These are phyloP conservation scores for Equus przewalskii DNA, from an alignment of 2,113 vertebrate genomes.

Conservation along the genomic window DNA sequence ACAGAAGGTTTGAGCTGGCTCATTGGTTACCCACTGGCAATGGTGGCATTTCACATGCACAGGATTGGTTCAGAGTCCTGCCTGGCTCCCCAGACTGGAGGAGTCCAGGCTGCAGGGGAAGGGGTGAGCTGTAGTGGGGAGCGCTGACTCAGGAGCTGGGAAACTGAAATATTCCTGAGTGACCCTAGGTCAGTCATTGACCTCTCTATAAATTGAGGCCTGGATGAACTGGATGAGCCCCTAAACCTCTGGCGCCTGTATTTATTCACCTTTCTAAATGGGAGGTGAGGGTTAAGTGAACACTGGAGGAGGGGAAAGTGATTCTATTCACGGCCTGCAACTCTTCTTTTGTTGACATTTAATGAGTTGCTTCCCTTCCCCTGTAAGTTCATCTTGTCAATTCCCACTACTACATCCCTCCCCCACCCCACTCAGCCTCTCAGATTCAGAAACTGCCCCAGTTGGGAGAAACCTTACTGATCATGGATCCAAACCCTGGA, in stretches of 20 bases:
- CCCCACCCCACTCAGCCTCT: not conserved
- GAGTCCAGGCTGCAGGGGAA: not conserved
- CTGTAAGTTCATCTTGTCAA: not conserved
- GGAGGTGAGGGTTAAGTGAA: not conserved
- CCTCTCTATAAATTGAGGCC: not conserved
- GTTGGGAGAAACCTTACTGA: not conserved
- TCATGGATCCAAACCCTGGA: not conserved
- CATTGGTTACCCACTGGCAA: not conserved
- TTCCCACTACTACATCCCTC: not conserved
- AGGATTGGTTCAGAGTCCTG: not conserved
- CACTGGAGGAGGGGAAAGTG: not conserved
- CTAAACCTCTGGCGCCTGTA: not conserved
- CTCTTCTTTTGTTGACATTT: not conserved
- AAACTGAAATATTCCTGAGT: not conserved
- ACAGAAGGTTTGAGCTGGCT: constrained; percentile 23
- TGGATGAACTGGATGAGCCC: not conserved
- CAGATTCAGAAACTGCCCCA: constrained; percentile 3
- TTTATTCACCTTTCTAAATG: not conserved
- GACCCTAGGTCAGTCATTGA: not conserved
- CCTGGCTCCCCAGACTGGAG: not conserved
- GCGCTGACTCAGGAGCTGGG: not conserved
- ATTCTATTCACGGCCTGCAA: not conserved
- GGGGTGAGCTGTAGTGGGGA: not conserved
- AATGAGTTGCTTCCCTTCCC: not conserved
- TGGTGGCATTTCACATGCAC: not conserved